Evolutionary conservation across 1,140 invertebrate species (phyloP).

Genomic region (Trichonephila inaurata): DNA sequence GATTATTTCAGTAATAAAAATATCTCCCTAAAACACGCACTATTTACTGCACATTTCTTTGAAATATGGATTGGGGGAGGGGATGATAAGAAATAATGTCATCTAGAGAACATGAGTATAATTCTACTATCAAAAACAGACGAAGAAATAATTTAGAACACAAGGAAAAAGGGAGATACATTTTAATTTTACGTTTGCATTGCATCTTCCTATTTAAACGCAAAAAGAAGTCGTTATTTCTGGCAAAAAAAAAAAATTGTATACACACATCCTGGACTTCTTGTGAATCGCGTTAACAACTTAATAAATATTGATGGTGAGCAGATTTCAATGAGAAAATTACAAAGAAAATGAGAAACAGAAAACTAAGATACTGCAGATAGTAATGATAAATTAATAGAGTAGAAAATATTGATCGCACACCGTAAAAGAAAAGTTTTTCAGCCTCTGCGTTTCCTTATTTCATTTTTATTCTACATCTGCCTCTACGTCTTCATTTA

Average conservation of each 20-base stretch:
- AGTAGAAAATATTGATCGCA: slow-evolving; percentile 28
- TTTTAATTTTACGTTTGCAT: not conserved
- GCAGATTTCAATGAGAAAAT: not conserved
- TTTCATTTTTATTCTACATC: not conserved
- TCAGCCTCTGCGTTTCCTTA: not conserved
- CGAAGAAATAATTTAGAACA: not conserved
- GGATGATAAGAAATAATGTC: not conserved
- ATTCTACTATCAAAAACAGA: not conserved
- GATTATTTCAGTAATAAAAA: too few species aligned
- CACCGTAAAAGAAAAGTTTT: not conserved
- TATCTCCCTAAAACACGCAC: too few species aligned
- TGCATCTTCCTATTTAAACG: not conserved
- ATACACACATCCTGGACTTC: too few species aligned
- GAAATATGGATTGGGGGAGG: not conserved
- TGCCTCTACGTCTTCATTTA: not conserved
- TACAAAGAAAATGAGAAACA: not conserved
- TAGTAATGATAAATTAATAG: slow-evolving; percentile 64
- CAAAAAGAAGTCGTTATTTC: not conserved
- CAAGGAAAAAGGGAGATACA: not conserved
- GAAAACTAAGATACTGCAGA: not conserved
- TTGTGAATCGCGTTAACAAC: not conserved
- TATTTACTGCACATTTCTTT: not conserved
- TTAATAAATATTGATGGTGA: slow-evolving; percentile 55
- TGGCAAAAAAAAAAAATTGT: not conserved
- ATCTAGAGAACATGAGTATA: not conserved